A percentile compares a stretch with the other conserved stretches of the same genome.
phyloP scores from a whole-genome alignment of 2,888 invertebrate species.

The Caenorhabditis plicata region DNA sequence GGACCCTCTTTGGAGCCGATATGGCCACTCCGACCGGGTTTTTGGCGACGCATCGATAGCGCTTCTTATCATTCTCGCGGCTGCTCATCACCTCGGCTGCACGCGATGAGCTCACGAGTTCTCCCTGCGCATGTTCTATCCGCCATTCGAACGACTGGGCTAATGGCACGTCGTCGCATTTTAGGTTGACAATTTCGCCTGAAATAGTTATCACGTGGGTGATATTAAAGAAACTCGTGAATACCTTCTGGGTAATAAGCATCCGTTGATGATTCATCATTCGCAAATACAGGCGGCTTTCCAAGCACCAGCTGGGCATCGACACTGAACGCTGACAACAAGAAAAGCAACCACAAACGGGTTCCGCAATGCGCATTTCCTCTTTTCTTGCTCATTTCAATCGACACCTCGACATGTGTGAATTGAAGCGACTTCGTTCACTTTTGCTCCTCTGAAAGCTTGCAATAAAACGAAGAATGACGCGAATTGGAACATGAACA shows the following conservation, averaged over 20 bases:
- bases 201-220: background rate
- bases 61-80: slow-evolving; percentile 21
- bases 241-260: too few species aligned
- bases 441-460: too few species aligned
- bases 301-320: slow-evolving; percentile 29
- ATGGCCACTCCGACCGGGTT: slow-evolving; percentile 67
- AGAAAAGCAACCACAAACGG: background rate
- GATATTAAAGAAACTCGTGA: too few species aligned
- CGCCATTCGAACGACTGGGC: slow-evolving; percentile 31
- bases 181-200: slow-evolving; percentile 19
- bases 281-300: slow-evolving; percentile 27
- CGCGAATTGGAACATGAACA: too few species aligned
- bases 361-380: too few species aligned
- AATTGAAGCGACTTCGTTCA: too few species aligned
- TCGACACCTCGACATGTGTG: too few species aligned
- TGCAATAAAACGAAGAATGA: too few species aligned
- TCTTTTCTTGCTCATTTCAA: too few species aligned
- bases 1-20: slow-evolving; percentile 14
- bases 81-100: slow-evolving; percentile 11
- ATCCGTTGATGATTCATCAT: too few species aligned
- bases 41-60: slow-evolving; percentile 68
- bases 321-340: background rate
- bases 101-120: slow-evolving; percentile 3
- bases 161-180: slow-evolving; percentile 21
- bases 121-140: slow-evolving; percentile 13